Evolutionary conservation across 2,888 invertebrate genomes (phyloP).

Genomic region (Cosmopolites sordidus): DNA sequence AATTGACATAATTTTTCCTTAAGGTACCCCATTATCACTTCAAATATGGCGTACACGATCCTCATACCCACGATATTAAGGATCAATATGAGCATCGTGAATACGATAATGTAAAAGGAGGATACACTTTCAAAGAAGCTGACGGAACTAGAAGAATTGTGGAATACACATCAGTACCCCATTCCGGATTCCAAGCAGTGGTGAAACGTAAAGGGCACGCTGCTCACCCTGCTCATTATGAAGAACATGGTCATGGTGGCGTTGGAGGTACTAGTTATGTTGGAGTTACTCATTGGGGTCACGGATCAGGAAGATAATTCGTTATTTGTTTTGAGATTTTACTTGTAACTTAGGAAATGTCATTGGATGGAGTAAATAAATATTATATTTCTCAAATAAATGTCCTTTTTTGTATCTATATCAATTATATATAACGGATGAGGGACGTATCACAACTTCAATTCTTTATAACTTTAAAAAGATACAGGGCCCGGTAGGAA

Average conservation of each 20-base stretch:
- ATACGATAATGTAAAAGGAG: slow-evolving; percentile 43
- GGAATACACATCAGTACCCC: slow-evolving; percentile 41
- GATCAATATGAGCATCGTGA: slow-evolving; percentile 43
- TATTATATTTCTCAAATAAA: too few species aligned
- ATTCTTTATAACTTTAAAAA: too few species aligned
- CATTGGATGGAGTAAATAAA: too few species aligned
- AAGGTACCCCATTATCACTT: slow-evolving; percentile 38
- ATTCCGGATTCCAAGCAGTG: slow-evolving; percentile 34
- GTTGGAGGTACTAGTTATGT: slow-evolving; percentile 34
- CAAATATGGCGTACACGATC: slow-evolving; percentile 46
- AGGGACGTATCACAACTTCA: too few species aligned
- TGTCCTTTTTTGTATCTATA: too few species aligned
- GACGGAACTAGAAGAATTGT: slow-evolving; percentile 46
- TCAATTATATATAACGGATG: too few species aligned
- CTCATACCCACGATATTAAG: slow-evolving; percentile 45
- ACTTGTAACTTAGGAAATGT: too few species aligned
- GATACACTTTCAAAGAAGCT: slow-evolving; percentile 43
- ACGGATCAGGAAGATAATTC: slow-evolving; percentile 23
- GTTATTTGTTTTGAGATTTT: too few species aligned
- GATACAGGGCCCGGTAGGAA: too few species aligned
- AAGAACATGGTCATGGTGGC: slow-evolving; percentile 15
- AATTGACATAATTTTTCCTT: slow-evolving; percentile 13
- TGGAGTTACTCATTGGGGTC: slow-evolving; percentile 33
- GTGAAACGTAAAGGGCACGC: slow-evolving; percentile 34
- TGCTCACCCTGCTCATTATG: slow-evolving; percentile 31